Evolutionary conservation across 37 sponge, comb jelly and placozoan genomes (phyloP).

Genomic region (Cladorhizidae sp.): DNA sequence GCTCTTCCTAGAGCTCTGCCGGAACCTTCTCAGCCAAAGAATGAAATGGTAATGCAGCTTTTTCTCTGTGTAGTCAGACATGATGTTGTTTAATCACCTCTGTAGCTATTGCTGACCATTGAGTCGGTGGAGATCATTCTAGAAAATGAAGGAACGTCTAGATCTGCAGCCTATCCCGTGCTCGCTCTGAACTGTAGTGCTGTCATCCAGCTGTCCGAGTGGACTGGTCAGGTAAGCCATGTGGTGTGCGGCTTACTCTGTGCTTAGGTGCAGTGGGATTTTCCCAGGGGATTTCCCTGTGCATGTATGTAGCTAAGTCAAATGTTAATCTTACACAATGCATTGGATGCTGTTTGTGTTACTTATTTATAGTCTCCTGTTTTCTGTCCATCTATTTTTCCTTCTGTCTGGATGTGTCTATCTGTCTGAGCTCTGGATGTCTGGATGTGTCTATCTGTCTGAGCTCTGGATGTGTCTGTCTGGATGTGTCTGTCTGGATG

Average conservation of each 20-base stretch:
- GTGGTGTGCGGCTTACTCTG: background rate
- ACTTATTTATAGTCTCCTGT: too few relatives aligned
- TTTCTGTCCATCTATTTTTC: too few relatives aligned
- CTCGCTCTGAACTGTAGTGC: slow-evolving; percentile 43
- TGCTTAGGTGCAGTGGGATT: too few relatives aligned
- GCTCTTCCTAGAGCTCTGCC: too few relatives aligned
- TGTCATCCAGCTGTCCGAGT: slow-evolving; percentile 30
- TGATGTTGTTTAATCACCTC: background rate
- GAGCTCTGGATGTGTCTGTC: background rate
- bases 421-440: background rate
- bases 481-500: background rate
- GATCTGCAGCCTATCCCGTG: slow-evolving; percentile 36
- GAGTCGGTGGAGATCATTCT: slow-evolving; percentile 58
- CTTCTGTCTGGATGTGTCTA: too few relatives aligned
- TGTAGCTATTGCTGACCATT: slow-evolving; percentile 38
- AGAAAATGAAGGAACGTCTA: slow-evolving; percentile 48
- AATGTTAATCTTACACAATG: too few relatives aligned
- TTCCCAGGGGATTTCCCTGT: background rate
- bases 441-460: background rate
- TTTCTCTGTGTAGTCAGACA: too few relatives aligned
- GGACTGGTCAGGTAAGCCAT: slow-evolving; percentile 54
- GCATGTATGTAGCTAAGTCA: slow-evolving; percentile 7
- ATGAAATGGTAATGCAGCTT: too few relatives aligned
- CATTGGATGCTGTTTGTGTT: too few relatives aligned
- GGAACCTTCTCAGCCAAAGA: too few relatives aligned